Evolutionary conservation across 1,140 invertebrate genomes (phyloP).

Genomic region (Leptestheria dahalacensis): DNA sequence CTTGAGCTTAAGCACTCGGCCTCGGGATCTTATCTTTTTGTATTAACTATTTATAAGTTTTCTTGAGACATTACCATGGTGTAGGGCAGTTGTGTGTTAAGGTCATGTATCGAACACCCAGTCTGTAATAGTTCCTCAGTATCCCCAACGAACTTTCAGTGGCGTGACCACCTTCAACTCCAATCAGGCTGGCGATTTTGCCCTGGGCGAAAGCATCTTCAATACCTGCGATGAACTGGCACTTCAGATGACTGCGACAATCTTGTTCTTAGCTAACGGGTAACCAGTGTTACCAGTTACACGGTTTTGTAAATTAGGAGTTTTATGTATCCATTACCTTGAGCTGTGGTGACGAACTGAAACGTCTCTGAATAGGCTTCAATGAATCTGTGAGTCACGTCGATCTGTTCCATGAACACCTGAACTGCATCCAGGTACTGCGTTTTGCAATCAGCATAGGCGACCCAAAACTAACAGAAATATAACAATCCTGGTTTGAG

Average conservation of each 20-base stretch:
- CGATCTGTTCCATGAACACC: slow-evolving; percentile 22
- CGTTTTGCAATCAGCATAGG: slow-evolving; percentile 17
- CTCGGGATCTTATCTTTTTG: no score
- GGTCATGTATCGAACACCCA: slow-evolving; percentile 69
- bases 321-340: no score
- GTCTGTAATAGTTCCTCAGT: slow-evolving; percentile 60
- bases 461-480: slow-evolving; percentile 23
- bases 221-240: slow-evolving; percentile 26
- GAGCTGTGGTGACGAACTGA: slow-evolving; percentile 54
- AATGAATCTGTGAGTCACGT: slow-evolving; percentile 40
- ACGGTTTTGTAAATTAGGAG: no score
- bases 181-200: slow-evolving; percentile 35
- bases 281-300: no score
- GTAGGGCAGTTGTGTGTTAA: slow-evolving; percentile 76
- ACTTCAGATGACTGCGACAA: no score
- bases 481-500: no score
- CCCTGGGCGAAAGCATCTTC: slow-evolving; percentile 27
- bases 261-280: no score
- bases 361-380: slow-evolving; percentile 62
- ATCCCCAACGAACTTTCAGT: slow-evolving; percentile 69
- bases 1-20: no score
- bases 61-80: slow-evolving; percentile 44
- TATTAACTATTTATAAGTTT: no score
- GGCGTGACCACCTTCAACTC: slow-evolving; percentile 55
- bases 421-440: slow-evolving; percentile 22